phyloP scores from a whole-genome alignment of 2,113 vertebrate species.

The Lycocorax pyrrhopterus region DNA sequence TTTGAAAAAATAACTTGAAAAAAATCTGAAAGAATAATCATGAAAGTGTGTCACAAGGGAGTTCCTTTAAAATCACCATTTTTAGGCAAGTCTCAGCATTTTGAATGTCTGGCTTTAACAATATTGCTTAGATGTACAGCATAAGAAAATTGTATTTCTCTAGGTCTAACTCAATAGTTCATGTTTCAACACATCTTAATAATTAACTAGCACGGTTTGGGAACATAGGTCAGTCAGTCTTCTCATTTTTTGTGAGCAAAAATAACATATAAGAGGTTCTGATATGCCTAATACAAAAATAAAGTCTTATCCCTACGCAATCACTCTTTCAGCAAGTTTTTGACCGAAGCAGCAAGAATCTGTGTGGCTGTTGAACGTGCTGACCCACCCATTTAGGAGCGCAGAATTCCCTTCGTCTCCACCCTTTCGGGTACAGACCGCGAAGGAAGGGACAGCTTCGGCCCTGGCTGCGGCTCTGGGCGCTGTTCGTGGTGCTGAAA shows the following conservation, averaged over 20 bases:
- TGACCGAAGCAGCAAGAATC: not conserved
- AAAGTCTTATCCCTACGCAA: not conserved
- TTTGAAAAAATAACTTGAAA: not conserved
- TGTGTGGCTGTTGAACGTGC: accelerated
- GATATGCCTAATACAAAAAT: not conserved
- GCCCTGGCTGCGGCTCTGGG: accelerated
- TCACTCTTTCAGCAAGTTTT: not conserved
- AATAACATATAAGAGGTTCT: not conserved
- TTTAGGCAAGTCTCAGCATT: slow-evolving; percentile 22
- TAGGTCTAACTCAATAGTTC: not conserved
- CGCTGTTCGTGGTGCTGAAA: not conserved
- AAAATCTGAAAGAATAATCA: not conserved
- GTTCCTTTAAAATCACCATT: not conserved
- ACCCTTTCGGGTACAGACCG: accelerated
- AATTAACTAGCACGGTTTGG: not conserved
- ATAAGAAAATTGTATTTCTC: not conserved
- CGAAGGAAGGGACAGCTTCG: accelerated
- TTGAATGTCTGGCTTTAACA: not conserved
- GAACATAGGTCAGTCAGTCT: not conserved
- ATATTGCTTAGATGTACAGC: not conserved
- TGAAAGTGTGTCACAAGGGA: not conserved
- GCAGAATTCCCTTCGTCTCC: not conserved
- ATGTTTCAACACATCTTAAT: slow-evolving; percentile 22
- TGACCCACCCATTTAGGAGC: not conserved
- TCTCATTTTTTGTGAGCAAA: not conserved